phyloP scores from a whole-genome alignment of 2,888 invertebrate genomes.

The Tachystola acroxantha region DNA sequence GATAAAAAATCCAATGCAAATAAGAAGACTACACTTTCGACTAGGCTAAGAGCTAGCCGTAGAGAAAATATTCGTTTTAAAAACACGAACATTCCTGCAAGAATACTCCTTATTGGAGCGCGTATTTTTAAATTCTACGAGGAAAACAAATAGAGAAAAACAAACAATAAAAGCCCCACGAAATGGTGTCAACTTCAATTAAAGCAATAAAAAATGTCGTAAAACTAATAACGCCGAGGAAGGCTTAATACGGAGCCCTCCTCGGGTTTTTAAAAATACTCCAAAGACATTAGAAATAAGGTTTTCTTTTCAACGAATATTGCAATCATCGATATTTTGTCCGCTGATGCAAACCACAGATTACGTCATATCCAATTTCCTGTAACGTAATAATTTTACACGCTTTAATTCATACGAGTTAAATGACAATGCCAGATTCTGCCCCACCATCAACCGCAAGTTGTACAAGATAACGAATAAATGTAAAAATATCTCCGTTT shows the following conservation, averaged over 20 bases:
- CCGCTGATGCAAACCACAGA: neutral
- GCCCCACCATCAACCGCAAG: too few species aligned
- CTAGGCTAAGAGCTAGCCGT: too few species aligned
- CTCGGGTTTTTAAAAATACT: neutral
- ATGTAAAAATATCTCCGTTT: too few species aligned
- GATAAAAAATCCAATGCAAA: too few species aligned
- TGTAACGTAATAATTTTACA: neutral
- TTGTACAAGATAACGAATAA: too few species aligned
- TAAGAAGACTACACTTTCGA: too few species aligned
- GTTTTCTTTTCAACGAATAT: neutral
- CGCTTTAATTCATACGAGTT: too few species aligned
- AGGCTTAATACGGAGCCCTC: slow-evolving; percentile 20
- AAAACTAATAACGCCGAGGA: slow-evolving; percentile 47
- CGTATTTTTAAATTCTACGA: slow-evolving; percentile 8
- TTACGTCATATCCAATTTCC: slow-evolving; percentile 4
- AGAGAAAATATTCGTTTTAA: too few species aligned
- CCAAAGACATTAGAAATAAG: neutral
- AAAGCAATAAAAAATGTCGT: slow-evolving; percentile 47
- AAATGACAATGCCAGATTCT: too few species aligned
- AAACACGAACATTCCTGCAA: too few species aligned
- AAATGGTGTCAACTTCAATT: slow-evolving; percentile 55
- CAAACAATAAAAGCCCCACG: slow-evolving; percentile 33
- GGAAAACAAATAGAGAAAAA: slow-evolving; percentile 36
- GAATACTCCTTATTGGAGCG: too few species aligned
- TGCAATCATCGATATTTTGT: neutral